Base-by-base conservation (phyloP, 2,113 vertebrate genomes). In the Phyllostomus hastatus region DNA sequence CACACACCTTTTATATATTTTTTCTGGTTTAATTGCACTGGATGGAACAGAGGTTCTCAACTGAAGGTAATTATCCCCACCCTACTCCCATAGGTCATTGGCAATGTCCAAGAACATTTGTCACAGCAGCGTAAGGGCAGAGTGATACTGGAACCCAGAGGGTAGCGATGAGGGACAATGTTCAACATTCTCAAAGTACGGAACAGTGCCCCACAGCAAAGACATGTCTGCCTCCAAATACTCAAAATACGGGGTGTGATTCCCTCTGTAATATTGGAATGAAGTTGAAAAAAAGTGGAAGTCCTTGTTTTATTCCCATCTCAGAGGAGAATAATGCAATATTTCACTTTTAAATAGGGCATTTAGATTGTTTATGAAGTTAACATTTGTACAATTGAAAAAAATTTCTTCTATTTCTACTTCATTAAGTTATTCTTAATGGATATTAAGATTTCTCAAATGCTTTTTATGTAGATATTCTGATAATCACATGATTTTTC, bases 381-480 rank as follows among this genome's bases (percentile, higher is more conserved):
- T 52, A 66, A 17, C n/a, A 87, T 76, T 75, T 59, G 79, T 82
- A 61, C 82, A 0, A 59, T 9, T 35, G 24, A 73, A 52, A 31
- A 31, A 31, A 59, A 50, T 67, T 17, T 6, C 10, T 64, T 35
- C 31, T 72, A 38, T 93, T 64, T 57, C 10, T 48, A 57, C 10
- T 80, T 86, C 66, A 14, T 10, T 72, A 84, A 46, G 50, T 82
- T 82, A 59, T 91, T 35, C 70, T 82, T 67, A 91, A 24, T 73
- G 8, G 33, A 59, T 66, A 70, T 80, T 48, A 67, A 82, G 15
- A 76, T 41, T 87, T 87, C 75, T 69, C 48, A 96, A 59, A 35
- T 75, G 20, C n/a, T 91, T 94, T 90, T 67, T 52, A 35, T 90
- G n/a, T 28, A 82, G 33, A 46, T 75, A 87, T 59, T 67, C 43